Conservation (phyloP, 2,888 invertebrate species). For the Folsomia candida region DNA sequence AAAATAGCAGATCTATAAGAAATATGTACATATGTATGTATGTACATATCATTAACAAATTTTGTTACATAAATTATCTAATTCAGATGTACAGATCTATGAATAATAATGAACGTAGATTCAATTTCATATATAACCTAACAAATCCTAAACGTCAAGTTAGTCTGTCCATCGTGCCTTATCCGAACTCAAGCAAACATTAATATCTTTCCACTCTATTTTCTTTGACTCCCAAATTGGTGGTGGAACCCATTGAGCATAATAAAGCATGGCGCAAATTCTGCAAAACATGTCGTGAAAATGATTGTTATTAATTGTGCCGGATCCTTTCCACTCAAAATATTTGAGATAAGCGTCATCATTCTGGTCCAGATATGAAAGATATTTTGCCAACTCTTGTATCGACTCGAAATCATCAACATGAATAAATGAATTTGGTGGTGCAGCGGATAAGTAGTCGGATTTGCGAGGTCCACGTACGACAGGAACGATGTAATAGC, state of each 20-base stretch:
- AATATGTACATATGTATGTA: no score
- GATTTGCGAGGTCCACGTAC: conserved; percentile 47
- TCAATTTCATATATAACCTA: no score
- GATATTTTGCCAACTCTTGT: conserved; percentile 31
- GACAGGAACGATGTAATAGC: conserved; percentile 30
- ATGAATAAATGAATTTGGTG: conserved; percentile 45
- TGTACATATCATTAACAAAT: no score
- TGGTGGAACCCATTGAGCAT: background rate
- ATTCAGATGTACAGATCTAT: no score
- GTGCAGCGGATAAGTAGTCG: conserved; percentile 42
- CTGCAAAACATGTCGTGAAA: conserved; percentile 1
- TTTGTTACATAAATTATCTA: no score
- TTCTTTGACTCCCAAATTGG: background rate
- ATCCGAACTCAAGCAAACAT: background rate
- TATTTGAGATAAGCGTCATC: conserved; percentile 24
- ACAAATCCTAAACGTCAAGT: no score
- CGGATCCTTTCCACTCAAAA: conserved; percentile 15
- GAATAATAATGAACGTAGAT: no score
- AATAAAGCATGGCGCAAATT: background rate
- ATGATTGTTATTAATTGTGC: background rate
- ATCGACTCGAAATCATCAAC: conserved; percentile 43
- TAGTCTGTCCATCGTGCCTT: background rate
- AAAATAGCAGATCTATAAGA: no score
- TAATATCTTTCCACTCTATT: conserved; percentile 1
- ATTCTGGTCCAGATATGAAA: conserved; percentile 31